Evolutionary conservation across 2,113 vertebrate genomes (phyloP).

Genomic region (Lichenostomus cassidix): DNA sequence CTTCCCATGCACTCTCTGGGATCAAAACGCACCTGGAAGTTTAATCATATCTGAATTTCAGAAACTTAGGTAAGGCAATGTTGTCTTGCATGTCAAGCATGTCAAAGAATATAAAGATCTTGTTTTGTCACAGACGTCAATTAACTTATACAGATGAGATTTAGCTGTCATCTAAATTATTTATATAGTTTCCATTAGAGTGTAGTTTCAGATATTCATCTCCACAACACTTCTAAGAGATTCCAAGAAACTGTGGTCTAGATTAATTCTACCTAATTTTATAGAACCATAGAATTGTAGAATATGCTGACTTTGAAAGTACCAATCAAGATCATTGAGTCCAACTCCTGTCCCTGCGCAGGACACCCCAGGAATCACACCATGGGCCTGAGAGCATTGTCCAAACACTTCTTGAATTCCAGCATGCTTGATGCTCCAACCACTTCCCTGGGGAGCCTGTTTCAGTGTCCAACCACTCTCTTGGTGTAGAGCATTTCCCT

Average conservation of each 20-base stretch:
- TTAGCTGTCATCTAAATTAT: neutral
- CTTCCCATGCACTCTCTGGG: neutral
- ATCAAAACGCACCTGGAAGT: neutral
- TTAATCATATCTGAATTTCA: constrained; percentile 5
- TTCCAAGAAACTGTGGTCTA: neutral
- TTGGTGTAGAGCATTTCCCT: neutral
- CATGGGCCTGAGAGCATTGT: neutral
- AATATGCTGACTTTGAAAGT: neutral
- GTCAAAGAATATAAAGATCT: neutral
- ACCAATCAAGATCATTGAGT: accelerated
- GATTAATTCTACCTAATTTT: neutral
- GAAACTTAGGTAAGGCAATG: neutral
- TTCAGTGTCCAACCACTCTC: neutral
- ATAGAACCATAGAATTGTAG: neutral
- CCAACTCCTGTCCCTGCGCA: neutral
- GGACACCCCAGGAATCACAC: no score
- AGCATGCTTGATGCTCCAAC: accelerated
- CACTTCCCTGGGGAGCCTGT: neutral
- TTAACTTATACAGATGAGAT: neutral
- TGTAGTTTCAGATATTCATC: neutral
- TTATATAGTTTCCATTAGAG: neutral
- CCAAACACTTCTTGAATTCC: neutral
- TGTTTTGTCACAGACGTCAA: neutral
- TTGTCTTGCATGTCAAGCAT: neutral
- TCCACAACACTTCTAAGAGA: neutral